Evolutionary conservation across 2,888 invertebrate species (phyloP).

Genomic region (Fragum whitleyi): DNA sequence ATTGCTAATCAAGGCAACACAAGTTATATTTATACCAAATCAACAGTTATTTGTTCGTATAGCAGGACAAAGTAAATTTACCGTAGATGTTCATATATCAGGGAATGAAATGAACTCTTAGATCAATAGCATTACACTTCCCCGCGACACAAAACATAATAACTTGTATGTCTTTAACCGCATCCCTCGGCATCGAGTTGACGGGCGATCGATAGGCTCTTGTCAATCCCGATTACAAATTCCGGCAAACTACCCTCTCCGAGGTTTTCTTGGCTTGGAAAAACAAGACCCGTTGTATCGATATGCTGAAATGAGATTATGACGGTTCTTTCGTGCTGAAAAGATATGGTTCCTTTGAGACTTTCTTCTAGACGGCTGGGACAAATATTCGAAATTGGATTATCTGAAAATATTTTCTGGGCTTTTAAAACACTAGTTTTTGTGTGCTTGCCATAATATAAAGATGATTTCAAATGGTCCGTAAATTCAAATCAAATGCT

Average conservation of each 20-base stretch:
- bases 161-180: constrained; percentile 61
- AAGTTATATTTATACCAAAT: background rate
- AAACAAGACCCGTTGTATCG: constrained; percentile 7
- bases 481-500: too few species aligned
- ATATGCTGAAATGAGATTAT: constrained; percentile 1
- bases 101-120: constrained; percentile 37
- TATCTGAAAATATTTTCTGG: background rate
- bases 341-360: background rate
- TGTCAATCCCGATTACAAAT: constrained; percentile 52
- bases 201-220: constrained; percentile 46
- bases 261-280: background rate
- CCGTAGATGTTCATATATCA: constrained; percentile 51
- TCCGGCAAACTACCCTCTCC: constrained; percentile 36
- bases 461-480: too few species aligned
- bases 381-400: background rate
- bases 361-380: background rate
- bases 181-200: constrained; percentile 41
- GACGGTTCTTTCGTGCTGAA: background rate
- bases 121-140: constrained; percentile 63
- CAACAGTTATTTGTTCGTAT: background rate
- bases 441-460: too few species aligned
- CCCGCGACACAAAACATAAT: constrained; percentile 61
- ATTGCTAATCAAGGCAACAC: background rate
- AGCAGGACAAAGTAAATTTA: background rate
- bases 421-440: too few species aligned